Base-by-base conservation (phyloP, 2,113 vertebrate genomes). In the Amazona guildingii region DNA sequence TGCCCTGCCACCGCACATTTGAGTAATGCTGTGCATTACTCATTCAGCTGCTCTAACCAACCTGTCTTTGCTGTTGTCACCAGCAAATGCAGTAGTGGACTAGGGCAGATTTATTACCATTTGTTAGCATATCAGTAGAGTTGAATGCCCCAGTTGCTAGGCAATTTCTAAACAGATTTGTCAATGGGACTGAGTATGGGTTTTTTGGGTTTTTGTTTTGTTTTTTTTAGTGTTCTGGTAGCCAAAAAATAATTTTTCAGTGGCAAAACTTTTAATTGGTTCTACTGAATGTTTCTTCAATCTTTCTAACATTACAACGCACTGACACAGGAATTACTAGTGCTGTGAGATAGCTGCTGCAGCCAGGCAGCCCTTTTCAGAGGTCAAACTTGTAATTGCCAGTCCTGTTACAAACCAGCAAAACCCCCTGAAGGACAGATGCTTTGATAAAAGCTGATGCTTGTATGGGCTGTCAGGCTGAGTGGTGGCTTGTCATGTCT, bases 241-340 rank as follows among this genome's bases (percentile, higher is more conserved):
- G 55, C 41, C 74, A 87, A 72, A 59, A 79, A 84, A 64, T 61
- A 43, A 49, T 66, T 59, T 77, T 67, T 66, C 0, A 0, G 6
- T 48, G n/a, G 13, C 33, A 70, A 66, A 57, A 62, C 39, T 25
- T 19, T 6, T 41, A 27, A 25, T 37, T 18, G 6, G 2, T 88
- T 77, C 17, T 77, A 9, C 7, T 76, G 79, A 29, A n/a, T 37
- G 62, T 74, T 86, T 57, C 59, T 80, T 92, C 10, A n/a, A 48
- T 7, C 6, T 8, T 31, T 66, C 3, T 31, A 31, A 48, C 3
- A 1, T 64, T 29, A 0, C 25, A 28, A 35, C 3, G 2, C 18
- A 5, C 7, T 49, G 61, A 14, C 10, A 23, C 0, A 3, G 46
- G 51, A 80, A 15, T 85, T 79, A 11, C 0, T 24, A 41, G 39